Percentiles rank a stretch among this genome's conserved stretches.
Evolutionary conservation across 1,140 invertebrate genomes (phyloP).

Genomic region (Zaprionus lachaisei): DNA sequence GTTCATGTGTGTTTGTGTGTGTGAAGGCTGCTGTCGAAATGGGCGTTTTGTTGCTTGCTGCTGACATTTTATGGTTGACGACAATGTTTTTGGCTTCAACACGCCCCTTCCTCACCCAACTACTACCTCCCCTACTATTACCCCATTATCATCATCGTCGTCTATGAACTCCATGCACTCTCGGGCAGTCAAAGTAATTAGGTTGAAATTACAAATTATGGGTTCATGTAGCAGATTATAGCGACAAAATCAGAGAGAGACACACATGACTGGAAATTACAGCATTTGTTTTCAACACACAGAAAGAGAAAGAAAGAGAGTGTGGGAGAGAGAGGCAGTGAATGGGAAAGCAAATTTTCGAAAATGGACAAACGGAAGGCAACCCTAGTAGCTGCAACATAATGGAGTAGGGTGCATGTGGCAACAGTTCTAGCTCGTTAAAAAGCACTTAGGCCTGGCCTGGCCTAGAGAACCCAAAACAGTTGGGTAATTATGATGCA

Average conservation of each 20-base stretch:
- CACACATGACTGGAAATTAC: slow-evolving; percentile 53
- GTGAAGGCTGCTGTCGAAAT: slow-evolving; percentile 51
- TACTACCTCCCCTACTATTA: background rate
- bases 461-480: background rate
- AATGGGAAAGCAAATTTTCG: background rate
- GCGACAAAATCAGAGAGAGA: slow-evolving; percentile 63
- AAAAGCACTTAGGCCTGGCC: slow-evolving; percentile 69
- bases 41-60: slow-evolving; percentile 71
- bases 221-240: slow-evolving; percentile 78
- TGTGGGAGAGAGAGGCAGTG: slow-evolving; percentile 5
- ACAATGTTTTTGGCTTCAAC: slow-evolving; percentile 61
- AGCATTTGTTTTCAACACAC: slow-evolving; percentile 49
- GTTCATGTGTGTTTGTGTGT: slow-evolving; percentile 27
- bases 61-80: slow-evolving; percentile 73
- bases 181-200: slow-evolving; percentile 64
- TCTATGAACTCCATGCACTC: background rate
- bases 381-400: slow-evolving; percentile 32
- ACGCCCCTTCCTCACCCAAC: background rate
- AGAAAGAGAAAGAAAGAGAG: slow-evolving; percentile 17
- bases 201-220: slow-evolving; percentile 82
- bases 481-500: slow-evolving; percentile 75
- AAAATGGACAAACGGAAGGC: slow-evolving; percentile 6
- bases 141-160: slow-evolving; percentile 4
- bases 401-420: background rate
- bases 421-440: slow-evolving; percentile 57